A percentile compares a stretch with the other conserved stretches of the same genome.
phyloP scores from a whole-genome alignment of 2,797 vertebrate genomes.

The Sardinella longiceps region DNA sequence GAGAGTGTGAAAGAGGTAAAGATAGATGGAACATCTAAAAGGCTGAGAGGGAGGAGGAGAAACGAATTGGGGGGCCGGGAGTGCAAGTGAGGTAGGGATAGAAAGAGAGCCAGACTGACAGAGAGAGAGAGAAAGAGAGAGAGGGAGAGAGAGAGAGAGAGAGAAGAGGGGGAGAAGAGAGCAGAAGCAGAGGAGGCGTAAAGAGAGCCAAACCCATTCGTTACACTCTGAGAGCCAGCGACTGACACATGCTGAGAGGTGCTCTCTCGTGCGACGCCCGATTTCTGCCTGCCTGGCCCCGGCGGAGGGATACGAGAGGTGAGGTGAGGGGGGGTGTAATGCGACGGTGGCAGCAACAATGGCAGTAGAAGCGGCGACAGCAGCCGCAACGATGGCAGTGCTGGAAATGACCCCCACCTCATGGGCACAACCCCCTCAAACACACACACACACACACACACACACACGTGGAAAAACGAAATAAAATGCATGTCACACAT shows the following conservation, averaged over 20 bases:
- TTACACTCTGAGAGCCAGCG: not conserved
- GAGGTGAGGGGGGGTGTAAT: not conserved
- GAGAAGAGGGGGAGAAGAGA: not conserved
- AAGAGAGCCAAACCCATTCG: conserved; percentile 4
- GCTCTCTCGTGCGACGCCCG: not conserved
- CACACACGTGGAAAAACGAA: too few relatives aligned
- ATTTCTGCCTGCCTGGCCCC: not conserved
- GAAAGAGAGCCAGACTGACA: not conserved
- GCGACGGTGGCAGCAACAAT: not conserved
- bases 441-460: too few relatives aligned
- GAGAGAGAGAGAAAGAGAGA: not conserved
- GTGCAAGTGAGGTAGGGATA: not conserved
- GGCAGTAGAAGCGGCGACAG: not conserved
- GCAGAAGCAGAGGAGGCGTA: not conserved
- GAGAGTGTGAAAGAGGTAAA: not conserved
- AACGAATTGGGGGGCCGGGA: not conserved
- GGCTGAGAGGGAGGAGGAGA: not conserved
- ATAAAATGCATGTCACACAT: not conserved
- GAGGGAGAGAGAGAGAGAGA: not conserved
- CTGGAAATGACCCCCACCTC: not conserved
- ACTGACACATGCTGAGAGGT: conserved; percentile 6
- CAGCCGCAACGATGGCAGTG: not conserved
- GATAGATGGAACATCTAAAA: conserved; percentile 12
- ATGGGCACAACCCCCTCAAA: not conserved
- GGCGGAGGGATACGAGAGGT: not conserved